Conservation (phyloP, 2,113 vertebrate genomes). For the Odocoileus hemionus region DNA sequence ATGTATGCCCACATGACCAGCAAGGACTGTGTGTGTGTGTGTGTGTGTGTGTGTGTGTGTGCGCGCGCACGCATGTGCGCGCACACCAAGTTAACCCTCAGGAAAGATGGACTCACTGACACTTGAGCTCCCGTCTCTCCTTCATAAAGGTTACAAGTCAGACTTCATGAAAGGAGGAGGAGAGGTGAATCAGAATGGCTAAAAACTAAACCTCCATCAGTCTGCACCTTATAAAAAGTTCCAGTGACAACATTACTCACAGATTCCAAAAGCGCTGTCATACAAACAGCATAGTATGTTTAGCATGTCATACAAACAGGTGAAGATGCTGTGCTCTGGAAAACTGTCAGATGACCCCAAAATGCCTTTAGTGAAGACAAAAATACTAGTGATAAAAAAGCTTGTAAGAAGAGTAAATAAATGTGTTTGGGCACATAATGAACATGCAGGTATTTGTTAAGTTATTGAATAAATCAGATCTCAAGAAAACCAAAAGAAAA, state of each 20-base stretch:
- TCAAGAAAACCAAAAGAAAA: not conserved
- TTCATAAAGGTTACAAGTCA: not conserved
- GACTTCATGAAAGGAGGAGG: not conserved
- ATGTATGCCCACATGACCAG: not conserved
- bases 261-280: not conserved
- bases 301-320: not conserved
- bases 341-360: not conserved
- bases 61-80: no score
- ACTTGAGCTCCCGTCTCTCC: not conserved
- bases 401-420: not conserved
- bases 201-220: not conserved
- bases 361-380: not conserved
- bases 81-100: not conserved
- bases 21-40: not conserved
- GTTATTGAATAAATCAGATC: not conserved
- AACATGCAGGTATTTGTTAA: not conserved
- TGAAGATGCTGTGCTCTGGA: not conserved
- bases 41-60: no score
- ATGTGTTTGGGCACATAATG: not conserved
- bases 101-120: not conserved
- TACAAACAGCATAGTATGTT: not conserved
- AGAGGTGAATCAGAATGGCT: not conserved
- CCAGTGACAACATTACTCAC: not conserved
- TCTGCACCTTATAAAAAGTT: not conserved
- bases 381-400: not conserved